Conservation (phyloP, 2,113 vertebrate species). For the Prionailurus viverrinus region DNA sequence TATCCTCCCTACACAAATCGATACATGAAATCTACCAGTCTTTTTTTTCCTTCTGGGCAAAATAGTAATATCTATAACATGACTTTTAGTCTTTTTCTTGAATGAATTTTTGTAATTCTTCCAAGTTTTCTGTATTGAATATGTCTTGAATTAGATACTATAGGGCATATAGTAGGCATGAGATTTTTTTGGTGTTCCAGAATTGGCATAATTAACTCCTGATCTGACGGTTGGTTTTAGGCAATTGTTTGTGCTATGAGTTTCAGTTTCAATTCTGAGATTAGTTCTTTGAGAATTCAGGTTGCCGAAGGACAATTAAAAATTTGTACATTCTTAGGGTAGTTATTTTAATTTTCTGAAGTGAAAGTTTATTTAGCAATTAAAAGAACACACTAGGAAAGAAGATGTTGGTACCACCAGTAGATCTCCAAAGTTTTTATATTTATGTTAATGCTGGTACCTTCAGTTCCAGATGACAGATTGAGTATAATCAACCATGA, state of each 20-base stretch:
- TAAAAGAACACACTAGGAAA: neutral
- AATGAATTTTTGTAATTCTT: neutral
- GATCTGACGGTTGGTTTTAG: neutral
- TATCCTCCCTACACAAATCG: neutral
- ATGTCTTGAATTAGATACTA: neutral
- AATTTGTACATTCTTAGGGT: neutral
- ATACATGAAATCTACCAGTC: neutral
- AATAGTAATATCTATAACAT: neutral
- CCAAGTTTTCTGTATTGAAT: neutral
- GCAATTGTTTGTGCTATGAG: neutral
- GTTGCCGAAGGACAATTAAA: neutral
- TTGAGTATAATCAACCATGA: neutral
- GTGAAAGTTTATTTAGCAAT: neutral
- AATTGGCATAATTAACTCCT: neutral
- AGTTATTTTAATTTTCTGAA: constrained; percentile 32
- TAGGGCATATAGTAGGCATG: neutral
- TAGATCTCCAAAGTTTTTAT: neutral
- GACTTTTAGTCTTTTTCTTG: neutral
- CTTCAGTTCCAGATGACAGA: neutral
- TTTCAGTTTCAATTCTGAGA: neutral
- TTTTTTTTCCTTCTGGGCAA: neutral
- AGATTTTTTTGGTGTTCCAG: neutral
- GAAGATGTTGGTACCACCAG: neutral
- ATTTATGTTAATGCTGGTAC: neutral
- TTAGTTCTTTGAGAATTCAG: neutral